Evolutionary conservation across 2,797 vertebrate genomes (phyloP), one percentile per base, ranked within the genome.

Genomic region (Dallia pectoralis): DNA sequence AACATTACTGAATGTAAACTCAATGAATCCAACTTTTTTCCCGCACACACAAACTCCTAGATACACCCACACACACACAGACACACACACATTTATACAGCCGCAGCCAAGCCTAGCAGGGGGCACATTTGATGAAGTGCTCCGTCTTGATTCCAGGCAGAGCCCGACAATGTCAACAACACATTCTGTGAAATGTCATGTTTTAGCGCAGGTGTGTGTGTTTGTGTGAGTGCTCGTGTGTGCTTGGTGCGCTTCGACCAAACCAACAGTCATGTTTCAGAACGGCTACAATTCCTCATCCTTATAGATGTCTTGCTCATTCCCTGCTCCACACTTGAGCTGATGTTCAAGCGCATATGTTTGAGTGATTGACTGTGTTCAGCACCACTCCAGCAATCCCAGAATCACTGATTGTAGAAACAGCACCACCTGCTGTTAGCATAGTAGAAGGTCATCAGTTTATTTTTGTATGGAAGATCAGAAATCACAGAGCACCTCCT

Each of bases 401-500:
- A 59, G 49, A 67, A 56, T 69, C 74, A 70, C 74, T 69, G 74
- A 16, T 59, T 65, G 51, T n/a, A 47, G 40, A 47, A 59, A 67
- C 64, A 44, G 53, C 14, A 11, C 25, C 19, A 49, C 44, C n/a
- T 59, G 69, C 30, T 61, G 56, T 19, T 29, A 32, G 70, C 59
- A 79, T 78, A 73, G 70, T 63, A 33, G 22, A 59, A 59, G 53
- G 25, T 4, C 11, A 59, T 59, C 69, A 27, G 67, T 75, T 76
- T 76, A 61, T 73, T 71, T 63, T 36, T 44, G 33, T 22, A 19
- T 7, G 36, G 25, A 16, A 32, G 80, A 87, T 88, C 78, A 77
- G 49, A 81, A 78, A 86, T 87, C 83, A 81, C 82, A 87, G 81
- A 91, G 88, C 89, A 84, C 89, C 89, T 86, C 89, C 88, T 92